Evolutionary conservation across 2,888 invertebrate genomes (phyloP).

Genomic region (Mystacides longicornis): DNA sequence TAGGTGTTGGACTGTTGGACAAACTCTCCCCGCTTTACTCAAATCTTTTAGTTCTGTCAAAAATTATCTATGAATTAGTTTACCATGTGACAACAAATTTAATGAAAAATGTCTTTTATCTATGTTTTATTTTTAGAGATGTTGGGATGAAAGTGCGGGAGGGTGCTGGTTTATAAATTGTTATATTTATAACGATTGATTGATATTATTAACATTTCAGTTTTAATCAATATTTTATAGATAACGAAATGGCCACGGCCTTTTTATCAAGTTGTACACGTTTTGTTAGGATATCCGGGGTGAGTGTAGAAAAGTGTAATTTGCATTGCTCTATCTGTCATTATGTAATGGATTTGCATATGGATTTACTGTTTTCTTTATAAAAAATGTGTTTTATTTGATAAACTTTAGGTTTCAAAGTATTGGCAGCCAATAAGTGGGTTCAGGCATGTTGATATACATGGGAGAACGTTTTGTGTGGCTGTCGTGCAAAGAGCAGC

Average conservation of each 20-base stretch:
- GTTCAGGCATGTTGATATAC: conserved; percentile 9
- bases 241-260: conserved; percentile 18
- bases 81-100: conserved; percentile 2
- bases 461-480: conserved; percentile 15
- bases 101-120: not conserved
- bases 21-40: too few relatives aligned
- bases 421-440: conserved; percentile 12
- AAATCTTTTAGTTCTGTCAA: not conserved
- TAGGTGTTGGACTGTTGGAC: too few relatives aligned
- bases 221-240: not conserved
- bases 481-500: conserved; percentile 7
- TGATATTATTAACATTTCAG: conserved; percentile 2
- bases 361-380: conserved; percentile 16
- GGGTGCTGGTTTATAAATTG: conserved; percentile 10
- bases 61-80: conserved; percentile 6
- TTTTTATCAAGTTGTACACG: conserved; percentile 15
- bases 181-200: conserved; percentile 11
- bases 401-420: conserved; percentile 14
- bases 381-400: conserved; percentile 11
- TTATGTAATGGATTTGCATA: conserved; percentile 23
- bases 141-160: conserved; percentile 19
- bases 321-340: conserved; percentile 11
- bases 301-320: conserved; percentile 8
- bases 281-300: conserved; percentile 15
- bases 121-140: conserved; percentile 17